Conservation (phyloP, 2,113 vertebrate genomes). For the Rhipidura dahli region DNA sequence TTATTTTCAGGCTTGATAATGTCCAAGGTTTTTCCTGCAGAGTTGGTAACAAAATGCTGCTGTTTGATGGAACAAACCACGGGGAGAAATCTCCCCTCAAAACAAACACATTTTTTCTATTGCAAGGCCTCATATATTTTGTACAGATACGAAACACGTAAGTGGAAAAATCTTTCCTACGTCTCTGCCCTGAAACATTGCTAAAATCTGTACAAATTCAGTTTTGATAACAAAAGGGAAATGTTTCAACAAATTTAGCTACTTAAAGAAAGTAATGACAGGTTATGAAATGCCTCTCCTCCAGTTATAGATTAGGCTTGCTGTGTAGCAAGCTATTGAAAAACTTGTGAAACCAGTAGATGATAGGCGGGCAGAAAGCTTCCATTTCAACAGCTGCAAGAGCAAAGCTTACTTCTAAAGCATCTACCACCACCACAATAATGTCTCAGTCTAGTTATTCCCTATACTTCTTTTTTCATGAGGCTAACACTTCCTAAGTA, state of each 20-base stretch:
- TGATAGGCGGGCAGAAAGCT: neutral
- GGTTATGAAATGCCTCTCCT: neutral
- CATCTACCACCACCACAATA: neutral
- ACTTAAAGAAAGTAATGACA: neutral
- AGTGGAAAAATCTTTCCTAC: neutral
- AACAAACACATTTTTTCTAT: neutral
- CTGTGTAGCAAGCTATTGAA: neutral
- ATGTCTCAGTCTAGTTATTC: neutral
- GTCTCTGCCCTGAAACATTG: neutral
- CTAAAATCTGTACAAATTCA: neutral
- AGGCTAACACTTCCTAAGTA: neutral
- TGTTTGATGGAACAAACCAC: neutral
- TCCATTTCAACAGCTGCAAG: neutral
- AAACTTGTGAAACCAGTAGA: neutral
- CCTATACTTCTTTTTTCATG: neutral
- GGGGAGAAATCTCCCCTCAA: neutral
- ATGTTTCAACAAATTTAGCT: neutral
- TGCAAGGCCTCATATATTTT: neutral
- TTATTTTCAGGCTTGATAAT: neutral
- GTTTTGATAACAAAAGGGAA: neutral
- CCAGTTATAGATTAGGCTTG: neutral
- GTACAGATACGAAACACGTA: neutral
- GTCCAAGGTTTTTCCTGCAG: neutral
- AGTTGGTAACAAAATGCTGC: neutral
- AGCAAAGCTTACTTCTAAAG: neutral